A percentile compares a stretch with the other conserved stretches of the same genome.
These are phyloP conservation scores for Catajapyx aquilonaris DNA, from an alignment of 1,140 invertebrate species.

Conservation along the genomic window DNA sequence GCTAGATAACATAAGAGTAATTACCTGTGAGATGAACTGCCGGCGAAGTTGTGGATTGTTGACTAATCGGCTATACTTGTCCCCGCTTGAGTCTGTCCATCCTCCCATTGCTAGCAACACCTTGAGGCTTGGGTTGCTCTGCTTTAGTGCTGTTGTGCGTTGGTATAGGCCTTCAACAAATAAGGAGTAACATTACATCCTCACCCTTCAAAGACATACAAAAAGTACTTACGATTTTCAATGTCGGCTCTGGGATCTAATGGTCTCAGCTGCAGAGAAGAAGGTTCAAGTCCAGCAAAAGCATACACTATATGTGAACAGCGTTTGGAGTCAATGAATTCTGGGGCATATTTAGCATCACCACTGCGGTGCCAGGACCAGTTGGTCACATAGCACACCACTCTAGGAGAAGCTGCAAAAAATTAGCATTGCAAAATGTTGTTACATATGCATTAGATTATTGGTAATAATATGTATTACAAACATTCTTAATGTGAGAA, in stretches of 20 bases:
- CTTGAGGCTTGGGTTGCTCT: slow-evolving; percentile 19
- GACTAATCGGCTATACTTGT: slow-evolving; percentile 61
- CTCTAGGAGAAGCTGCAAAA: too few relatives aligned
- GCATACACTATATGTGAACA: slow-evolving; percentile 80
- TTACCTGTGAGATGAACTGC: slow-evolving; percentile 26
- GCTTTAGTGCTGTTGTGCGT: slow-evolving; percentile 21
- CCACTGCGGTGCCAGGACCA: slow-evolving; percentile 69
- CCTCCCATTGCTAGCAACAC: slow-evolving; percentile 66
- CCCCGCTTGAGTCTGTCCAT: slow-evolving; percentile 66
- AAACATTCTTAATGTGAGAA: too few relatives aligned
- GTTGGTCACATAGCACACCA: slow-evolving; percentile 72
- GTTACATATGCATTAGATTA: neutral
- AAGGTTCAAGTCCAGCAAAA: slow-evolving; percentile 62
- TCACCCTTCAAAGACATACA: slow-evolving; percentile 29
- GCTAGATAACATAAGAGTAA: neutral
- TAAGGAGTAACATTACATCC: slow-evolving; percentile 1
- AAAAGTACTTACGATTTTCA: slow-evolving; percentile 60
- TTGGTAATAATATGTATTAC: neutral
- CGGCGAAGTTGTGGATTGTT: slow-evolving; percentile 34
- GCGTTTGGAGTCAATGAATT: slow-evolving; percentile 51
- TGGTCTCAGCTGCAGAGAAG: slow-evolving; percentile 45
- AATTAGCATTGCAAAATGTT: neutral
- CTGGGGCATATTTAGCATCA: slow-evolving; percentile 63
- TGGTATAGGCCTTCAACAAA: slow-evolving; percentile 32
- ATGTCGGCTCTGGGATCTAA: slow-evolving; percentile 70